Evolutionary conservation across 2,113 vertebrate genomes (phyloP).

Genomic region (Hippolais icterina): DNA sequence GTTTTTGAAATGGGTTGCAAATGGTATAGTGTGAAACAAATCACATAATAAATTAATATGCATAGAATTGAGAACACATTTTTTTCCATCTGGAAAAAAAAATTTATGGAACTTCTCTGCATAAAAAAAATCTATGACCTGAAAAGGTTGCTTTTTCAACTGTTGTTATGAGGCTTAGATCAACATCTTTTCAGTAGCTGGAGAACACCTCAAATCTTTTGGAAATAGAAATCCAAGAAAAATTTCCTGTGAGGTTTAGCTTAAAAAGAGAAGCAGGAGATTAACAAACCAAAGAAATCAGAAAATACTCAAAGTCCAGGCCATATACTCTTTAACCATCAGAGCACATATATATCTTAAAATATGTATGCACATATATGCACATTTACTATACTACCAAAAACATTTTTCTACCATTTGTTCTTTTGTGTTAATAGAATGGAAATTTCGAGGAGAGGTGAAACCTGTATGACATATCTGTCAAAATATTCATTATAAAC

Average conservation of each 20-base stretch:
- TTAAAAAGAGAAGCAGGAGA: background rate
- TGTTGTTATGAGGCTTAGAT: background rate
- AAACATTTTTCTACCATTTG: background rate
- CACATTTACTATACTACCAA: background rate
- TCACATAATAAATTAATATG: background rate
- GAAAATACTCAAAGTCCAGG: background rate
- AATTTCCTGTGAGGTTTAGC: background rate
- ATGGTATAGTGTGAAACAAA: background rate
- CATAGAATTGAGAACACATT: background rate
- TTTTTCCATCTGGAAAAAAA: background rate
- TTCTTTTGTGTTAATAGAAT: constrained; percentile 12
- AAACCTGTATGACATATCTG: constrained; percentile 25
- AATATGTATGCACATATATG: background rate
- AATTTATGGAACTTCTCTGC: background rate
- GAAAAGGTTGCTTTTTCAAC: background rate
- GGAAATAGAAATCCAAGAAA: background rate
- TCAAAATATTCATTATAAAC: constrained; percentile 58
- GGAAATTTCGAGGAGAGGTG: constrained; percentile 22
- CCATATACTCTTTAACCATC: background rate
- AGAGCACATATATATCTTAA: background rate
- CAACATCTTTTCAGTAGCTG: background rate
- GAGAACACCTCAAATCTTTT: background rate
- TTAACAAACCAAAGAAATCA: background rate
- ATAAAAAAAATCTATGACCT: background rate
- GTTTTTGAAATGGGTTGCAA: background rate